Conservation (phyloP, 2,888 invertebrate genomes). For the Leptinotarsa haldemani region DNA sequence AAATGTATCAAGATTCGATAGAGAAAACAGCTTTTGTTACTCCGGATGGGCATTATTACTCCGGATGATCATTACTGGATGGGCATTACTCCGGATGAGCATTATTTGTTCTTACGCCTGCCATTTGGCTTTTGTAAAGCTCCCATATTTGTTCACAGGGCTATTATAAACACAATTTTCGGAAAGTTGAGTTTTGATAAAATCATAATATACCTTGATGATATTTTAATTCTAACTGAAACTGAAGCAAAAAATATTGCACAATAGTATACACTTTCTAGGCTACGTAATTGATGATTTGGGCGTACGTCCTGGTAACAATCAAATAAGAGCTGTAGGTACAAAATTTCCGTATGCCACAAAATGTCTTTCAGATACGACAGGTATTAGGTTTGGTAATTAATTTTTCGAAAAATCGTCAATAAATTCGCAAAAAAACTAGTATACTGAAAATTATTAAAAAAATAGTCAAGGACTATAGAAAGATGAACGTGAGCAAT, state of each 20-base stretch:
- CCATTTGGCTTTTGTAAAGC: conserved; percentile 35
- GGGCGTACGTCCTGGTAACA: conserved; percentile 20
- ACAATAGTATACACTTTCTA: conserved; percentile 16
- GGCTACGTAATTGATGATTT: conserved; percentile 26
- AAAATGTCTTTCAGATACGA: conserved; percentile 29
- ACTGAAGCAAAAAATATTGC: conserved; percentile 26
- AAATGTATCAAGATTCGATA: conserved; percentile 48
- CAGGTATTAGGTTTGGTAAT: conserved; percentile 13
- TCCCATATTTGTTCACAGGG: conserved; percentile 19
- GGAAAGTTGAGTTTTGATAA: conserved; percentile 3
- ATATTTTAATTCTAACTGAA: conserved; percentile 33
- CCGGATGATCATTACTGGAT: conserved; percentile 50
- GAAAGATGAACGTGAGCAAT: conserved; percentile 16
- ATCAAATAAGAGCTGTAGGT: conserved; percentile 29
- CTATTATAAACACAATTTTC: conserved; percentile 27
- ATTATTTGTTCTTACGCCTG: conserved; percentile 42
- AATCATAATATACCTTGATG: conserved; percentile 31
- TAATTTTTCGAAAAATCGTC: conserved; percentile 18
- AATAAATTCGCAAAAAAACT: conserved; percentile 17
- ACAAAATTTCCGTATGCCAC: conserved; percentile 24
- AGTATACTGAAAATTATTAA: conserved; percentile 25
- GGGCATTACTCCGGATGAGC: conserved; percentile 54
- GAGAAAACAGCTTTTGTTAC: conserved; percentile 56
- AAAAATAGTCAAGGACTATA: conserved; percentile 22
- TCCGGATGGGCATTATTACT: conserved; percentile 49